These are phyloP conservation scores for Drosophila buzzatii DNA, from an alignment of 2,888 invertebrate genomes.

Conservation along the genomic window DNA sequence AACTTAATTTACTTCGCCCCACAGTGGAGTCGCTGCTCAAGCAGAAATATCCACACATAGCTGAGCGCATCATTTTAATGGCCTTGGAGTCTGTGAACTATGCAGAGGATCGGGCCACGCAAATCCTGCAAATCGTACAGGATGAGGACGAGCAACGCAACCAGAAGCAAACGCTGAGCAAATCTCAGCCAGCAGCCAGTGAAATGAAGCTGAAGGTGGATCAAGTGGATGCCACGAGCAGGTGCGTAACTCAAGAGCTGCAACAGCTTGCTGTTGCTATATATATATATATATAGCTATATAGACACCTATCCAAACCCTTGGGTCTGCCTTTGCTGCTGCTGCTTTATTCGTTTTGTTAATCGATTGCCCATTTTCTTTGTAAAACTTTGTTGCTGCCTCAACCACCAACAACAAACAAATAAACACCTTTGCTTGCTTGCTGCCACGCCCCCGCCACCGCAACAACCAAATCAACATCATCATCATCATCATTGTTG, in stretches of 20 bases:
- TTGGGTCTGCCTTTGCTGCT: conserved; percentile 24
- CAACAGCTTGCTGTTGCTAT: conserved; percentile 8
- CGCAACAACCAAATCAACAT: conserved; percentile 31
- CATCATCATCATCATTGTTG: conserved; percentile 35
- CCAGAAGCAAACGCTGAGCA: conserved; percentile 59
- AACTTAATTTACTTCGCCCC: too few species aligned
- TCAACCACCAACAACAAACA: conserved; percentile 16
- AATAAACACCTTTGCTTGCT: conserved; percentile 55
- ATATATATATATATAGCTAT: neutral
- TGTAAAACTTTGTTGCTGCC: conserved; percentile 75
- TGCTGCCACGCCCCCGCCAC: conserved; percentile 36
- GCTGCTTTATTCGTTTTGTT: conserved; percentile 65
- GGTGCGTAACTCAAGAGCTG: conserved; percentile 39
- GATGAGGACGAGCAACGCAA: conserved; percentile 87
- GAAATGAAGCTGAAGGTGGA: conserved; percentile 24
- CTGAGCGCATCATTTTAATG: conserved; percentile 92
- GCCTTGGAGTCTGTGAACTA: conserved; percentile 95
- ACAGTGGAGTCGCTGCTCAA: conserved; percentile 90
- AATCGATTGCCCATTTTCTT: conserved; percentile 75
- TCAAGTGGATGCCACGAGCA: conserved; percentile 56
- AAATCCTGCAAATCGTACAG: conserved; percentile 90
- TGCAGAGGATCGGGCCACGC: conserved; percentile 92
- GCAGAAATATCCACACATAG: conserved; percentile 90
- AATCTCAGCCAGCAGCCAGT: conserved; percentile 17
- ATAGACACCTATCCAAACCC: conserved; percentile 2